These are phyloP conservation scores for Poeciliopsis turrubarensis DNA, from an alignment of 2,113 vertebrate genomes.

Conservation along the genomic window DNA sequence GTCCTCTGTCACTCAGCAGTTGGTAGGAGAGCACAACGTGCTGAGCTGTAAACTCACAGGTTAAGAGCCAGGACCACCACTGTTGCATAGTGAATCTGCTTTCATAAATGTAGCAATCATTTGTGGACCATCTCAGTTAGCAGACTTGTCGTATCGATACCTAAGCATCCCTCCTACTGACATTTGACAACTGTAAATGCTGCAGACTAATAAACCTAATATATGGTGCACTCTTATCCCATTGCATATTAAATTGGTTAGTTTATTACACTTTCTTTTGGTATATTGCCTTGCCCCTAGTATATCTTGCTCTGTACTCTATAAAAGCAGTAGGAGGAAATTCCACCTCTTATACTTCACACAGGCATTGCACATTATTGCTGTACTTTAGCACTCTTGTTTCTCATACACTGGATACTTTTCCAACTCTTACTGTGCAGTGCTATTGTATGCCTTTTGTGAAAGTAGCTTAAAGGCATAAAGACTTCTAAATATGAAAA, in stretches of 20 bases:
- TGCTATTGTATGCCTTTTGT: conserved; percentile 14
- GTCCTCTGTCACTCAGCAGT: conserved; percentile 62
- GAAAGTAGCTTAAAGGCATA: conserved; percentile 16
- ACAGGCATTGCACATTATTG: conserved; percentile 22
- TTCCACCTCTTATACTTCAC: conserved; percentile 35
- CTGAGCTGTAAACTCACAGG: conserved; percentile 55
- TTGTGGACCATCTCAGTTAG: conserved; percentile 30
- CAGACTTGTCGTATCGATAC: conserved; percentile 24
- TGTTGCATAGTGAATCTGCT: conserved; percentile 32
- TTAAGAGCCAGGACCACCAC: conserved; percentile 54
- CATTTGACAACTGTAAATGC: conserved; percentile 37
- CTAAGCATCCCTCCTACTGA: conserved; percentile 19
- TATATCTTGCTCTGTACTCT: conserved; percentile 45
- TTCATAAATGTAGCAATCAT: conserved; percentile 20
- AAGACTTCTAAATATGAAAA: conserved; percentile 4
- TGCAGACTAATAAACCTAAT: conserved; percentile 46
- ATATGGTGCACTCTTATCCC: conserved; percentile 29
- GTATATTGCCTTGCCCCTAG: conserved; percentile 16
- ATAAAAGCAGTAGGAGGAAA: conserved; percentile 46
- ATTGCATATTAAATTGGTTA: conserved; percentile 27
- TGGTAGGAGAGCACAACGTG: conserved; percentile 40
- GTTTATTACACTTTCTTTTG: conserved; percentile 39
- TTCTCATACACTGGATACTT: conserved; percentile 22
- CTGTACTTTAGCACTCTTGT: conserved; percentile 31
- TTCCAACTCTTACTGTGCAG: neutral